Evolutionary conservation across 2,888 invertebrate genomes (phyloP).

Genomic region (Eupithecia pulchellata): DNA sequence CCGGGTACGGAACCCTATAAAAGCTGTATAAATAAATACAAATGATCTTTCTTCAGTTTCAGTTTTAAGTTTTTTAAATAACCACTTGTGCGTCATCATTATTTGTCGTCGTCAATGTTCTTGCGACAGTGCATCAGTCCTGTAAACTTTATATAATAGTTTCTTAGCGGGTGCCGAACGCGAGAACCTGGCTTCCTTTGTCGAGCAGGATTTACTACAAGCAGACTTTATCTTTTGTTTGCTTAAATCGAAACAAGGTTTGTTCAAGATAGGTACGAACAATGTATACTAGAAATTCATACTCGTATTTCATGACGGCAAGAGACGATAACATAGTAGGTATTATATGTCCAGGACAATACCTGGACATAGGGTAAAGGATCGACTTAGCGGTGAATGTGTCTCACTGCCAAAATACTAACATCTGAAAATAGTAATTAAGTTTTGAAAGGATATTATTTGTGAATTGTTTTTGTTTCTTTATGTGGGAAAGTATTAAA

Average conservation of each 20-base stretch:
- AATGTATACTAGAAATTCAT: slow-evolving; percentile 19
- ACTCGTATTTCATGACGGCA: slow-evolving; percentile 9
- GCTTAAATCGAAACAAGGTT: slow-evolving; percentile 34
- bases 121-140: background rate
- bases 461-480: too few relatives aligned
- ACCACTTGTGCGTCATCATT: too few relatives aligned
- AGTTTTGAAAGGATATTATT: background rate
- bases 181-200: slow-evolving; percentile 50
- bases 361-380: background rate
- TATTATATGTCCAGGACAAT: background rate
- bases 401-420: background rate
- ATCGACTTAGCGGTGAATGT: too few relatives aligned
- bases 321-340: background rate
- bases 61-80: too few relatives aligned
- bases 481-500: too few relatives aligned
- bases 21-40: too few relatives aligned
- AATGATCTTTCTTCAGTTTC: too few relatives aligned
- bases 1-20: too few relatives aligned
- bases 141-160: background rate
- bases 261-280: slow-evolving; percentile 21
- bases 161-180: slow-evolving; percentile 48
- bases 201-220: slow-evolving; percentile 39
- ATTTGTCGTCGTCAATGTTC: background rate
- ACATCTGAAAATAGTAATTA: background rate
- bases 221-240: slow-evolving; percentile 37